Evolutionary conservation across 1,140 invertebrate species (phyloP).

Genomic region (Apolygus lucorum): DNA sequence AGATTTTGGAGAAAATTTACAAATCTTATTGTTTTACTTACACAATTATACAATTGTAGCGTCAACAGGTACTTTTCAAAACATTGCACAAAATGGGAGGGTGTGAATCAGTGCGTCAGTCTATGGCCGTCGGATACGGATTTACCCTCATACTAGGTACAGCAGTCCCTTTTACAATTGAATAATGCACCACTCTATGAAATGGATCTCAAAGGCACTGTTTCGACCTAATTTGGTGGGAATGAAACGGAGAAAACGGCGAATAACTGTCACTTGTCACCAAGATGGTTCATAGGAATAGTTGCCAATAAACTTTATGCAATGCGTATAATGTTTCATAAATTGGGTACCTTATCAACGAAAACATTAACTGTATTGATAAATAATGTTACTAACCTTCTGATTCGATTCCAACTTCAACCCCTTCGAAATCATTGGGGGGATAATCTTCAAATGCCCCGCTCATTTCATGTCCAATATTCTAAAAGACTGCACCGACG

Average conservation of each 20-base stretch:
- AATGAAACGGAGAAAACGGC: neutral
- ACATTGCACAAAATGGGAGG: too few relatives aligned
- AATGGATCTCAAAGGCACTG: too few relatives aligned
- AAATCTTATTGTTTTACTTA: too few relatives aligned
- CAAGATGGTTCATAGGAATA: neutral
- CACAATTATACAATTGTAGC: too few relatives aligned
- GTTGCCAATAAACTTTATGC: neutral
- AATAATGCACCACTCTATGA: too few relatives aligned
- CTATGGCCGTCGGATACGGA: too few relatives aligned
- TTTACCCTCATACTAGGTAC: too few relatives aligned
- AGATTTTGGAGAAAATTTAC: too few relatives aligned
- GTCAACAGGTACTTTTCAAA: too few relatives aligned
- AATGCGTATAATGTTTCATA: neutral
- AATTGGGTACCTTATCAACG: neutral
- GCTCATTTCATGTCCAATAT: neutral
- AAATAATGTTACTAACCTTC: conserved; percentile 8
- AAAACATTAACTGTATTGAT: neutral
- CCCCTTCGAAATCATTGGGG: conserved; percentile 5
- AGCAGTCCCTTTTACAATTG: too few relatives aligned
- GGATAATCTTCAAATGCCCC: neutral
- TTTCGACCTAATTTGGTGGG: neutral
- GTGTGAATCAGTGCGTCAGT: too few relatives aligned
- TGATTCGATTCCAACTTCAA: conserved; percentile 18
- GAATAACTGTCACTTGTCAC: neutral
- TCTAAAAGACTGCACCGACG: too few relatives aligned